Conservation (phyloP, 2,888 invertebrate genomes). For the Tiliacea aurago region DNA sequence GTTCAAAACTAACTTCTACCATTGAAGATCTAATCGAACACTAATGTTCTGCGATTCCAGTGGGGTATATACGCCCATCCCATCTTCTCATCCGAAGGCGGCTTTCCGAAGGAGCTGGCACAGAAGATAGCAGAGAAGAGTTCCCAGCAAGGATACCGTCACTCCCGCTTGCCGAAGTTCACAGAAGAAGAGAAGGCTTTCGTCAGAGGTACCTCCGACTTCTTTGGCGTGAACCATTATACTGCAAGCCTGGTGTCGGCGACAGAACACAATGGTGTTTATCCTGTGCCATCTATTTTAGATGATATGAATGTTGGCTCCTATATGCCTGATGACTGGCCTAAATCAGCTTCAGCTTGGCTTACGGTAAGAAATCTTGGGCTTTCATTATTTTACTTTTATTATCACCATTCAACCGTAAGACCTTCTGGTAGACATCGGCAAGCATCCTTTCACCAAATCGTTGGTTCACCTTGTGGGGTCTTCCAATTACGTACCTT, state of each 20-base stretch:
- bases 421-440: too few relatives aligned
- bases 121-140: constrained; percentile 76
- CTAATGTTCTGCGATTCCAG: constrained; percentile 67
- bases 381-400: background rate
- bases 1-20: background rate
- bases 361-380: constrained; percentile 8
- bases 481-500: too few relatives aligned
- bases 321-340: constrained; percentile 71
- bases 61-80: constrained; percentile 86
- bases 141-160: constrained; percentile 78
- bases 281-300: constrained; percentile 68
- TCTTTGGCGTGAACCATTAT: constrained; percentile 92
- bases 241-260: constrained; percentile 80
- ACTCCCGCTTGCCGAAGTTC: constrained; percentile 83
- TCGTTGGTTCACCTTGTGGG: too few relatives aligned
- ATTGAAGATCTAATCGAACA: background rate
- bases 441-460: too few relatives aligned
- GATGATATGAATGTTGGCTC: constrained; percentile 70
- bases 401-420: too few relatives aligned
- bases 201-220: constrained; percentile 66
- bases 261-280: constrained; percentile 57
- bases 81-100: constrained; percentile 86
- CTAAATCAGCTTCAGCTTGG: constrained; percentile 73
- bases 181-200: constrained; percentile 76
- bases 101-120: constrained; percentile 87